Percentiles rank a stretch among this genome's conserved stretches.
These are phyloP conservation scores for Pseudolycoriella hygida DNA, from an alignment of 2,888 invertebrate genomes.

Conservation along the genomic window DNA sequence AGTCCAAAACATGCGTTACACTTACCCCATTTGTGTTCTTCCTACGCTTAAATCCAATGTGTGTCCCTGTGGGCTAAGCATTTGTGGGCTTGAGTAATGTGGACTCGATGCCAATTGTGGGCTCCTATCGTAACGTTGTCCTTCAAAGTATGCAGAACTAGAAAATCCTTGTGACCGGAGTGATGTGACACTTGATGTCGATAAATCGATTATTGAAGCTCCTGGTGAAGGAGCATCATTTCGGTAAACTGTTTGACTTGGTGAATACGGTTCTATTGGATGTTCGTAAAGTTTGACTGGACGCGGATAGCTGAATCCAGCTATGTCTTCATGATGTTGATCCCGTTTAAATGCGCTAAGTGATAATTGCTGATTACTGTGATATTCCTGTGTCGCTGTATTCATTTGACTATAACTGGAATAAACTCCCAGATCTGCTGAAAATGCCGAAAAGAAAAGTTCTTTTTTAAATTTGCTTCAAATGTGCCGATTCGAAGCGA, in stretches of 20 bases:
- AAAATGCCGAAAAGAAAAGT: not conserved
- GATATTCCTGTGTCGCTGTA: not conserved
- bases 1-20: too few relatives aligned
- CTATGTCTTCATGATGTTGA: slow-evolving; percentile 3
- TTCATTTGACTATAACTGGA: not conserved
- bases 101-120: slow-evolving; percentile 65
- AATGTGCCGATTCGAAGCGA: too few relatives aligned
- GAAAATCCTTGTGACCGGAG: slow-evolving; percentile 48
- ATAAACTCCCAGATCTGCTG: not conserved
- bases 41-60: slow-evolving; percentile 68
- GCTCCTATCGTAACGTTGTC: slow-evolving; percentile 31
- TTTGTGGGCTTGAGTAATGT: slow-evolving; percentile 60
- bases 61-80: slow-evolving; percentile 68
- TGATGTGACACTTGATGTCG: slow-evolving; percentile 57
- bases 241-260: slow-evolving; percentile 13
- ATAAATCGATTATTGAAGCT: slow-evolving; percentile 61
- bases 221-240: slow-evolving; percentile 47
- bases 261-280: slow-evolving; percentile 2
- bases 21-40: slow-evolving; percentile 57
- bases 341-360: slow-evolving; percentile 5
- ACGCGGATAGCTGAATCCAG: slow-evolving; percentile 6
- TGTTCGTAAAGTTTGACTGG: slow-evolving; percentile 7
- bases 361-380: slow-evolving; percentile 2
- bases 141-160: slow-evolving; percentile 14
- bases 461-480: too few relatives aligned